These are phyloP conservation scores for Eufriesea mexicana DNA, from an alignment of 1,140 invertebrate species.

Conservation along the genomic window DNA sequence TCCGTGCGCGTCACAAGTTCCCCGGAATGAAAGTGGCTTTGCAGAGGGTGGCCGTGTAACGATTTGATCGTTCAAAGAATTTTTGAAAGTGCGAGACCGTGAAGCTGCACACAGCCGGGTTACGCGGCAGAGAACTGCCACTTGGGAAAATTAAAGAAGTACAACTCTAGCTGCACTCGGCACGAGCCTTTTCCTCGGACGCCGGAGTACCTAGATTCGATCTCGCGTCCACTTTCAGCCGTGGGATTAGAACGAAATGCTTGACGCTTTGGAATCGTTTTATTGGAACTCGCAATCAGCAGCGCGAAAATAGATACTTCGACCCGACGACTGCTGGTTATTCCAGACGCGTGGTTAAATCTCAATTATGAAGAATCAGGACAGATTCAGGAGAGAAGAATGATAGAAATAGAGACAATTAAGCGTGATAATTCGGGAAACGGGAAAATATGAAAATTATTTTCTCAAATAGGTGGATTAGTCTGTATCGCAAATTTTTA, in stretches of 20 bases:
- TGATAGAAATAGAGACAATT: no score
- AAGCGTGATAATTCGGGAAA: no score
- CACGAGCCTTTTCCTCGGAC: not conserved
- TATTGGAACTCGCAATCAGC: no score
- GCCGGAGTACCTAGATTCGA: not conserved
- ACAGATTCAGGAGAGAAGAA: no score
- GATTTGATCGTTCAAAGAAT: not conserved
- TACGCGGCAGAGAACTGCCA: no score
- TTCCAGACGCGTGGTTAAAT: conserved; percentile 7
- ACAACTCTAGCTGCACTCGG: no score
- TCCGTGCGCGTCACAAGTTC: not conserved
- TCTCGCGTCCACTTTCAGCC: not conserved
- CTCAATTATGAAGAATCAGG: conserved; percentile 8
- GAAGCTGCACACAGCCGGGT: not conserved
- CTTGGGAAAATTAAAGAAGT: not conserved
- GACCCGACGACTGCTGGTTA: no score
- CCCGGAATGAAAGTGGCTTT: not conserved
- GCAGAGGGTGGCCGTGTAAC: not conserved
- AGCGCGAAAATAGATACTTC: not conserved
- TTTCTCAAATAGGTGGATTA: no score
- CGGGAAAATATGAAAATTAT: no score
- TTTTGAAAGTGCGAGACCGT: not conserved
- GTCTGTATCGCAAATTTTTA: no score
- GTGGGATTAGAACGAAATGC: not conserved
- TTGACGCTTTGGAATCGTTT: conserved; percentile 6